Conservation (phyloP, 2,888 invertebrate genomes). For the Coleophora deauratella region DNA sequence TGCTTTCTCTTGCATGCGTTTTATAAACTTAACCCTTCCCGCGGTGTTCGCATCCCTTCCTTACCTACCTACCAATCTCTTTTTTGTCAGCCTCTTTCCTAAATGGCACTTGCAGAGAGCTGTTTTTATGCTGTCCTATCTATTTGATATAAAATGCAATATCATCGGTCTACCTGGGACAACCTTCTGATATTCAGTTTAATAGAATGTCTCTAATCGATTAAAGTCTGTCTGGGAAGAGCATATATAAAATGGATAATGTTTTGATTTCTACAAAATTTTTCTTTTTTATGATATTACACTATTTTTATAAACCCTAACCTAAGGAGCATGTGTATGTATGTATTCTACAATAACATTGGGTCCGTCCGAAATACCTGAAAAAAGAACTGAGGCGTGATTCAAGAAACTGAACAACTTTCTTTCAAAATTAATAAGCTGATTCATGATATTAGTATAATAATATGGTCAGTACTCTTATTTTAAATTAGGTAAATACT, state of each 20-base stretch:
- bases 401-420: no score
- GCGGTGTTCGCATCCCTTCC: constrained; percentile 58
- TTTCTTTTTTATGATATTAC: no score
- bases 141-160: constrained; percentile 64
- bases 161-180: constrained; percentile 66
- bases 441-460: no score
- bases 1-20: constrained; percentile 44
- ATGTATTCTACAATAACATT: no score
- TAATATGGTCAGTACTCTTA: no score
- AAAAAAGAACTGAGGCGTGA: no score
- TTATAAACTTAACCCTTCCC: constrained; percentile 59
- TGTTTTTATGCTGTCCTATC: constrained; percentile 44
- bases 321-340: no score
- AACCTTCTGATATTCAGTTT: constrained; percentile 47
- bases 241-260: constrained; percentile 7
- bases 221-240: constrained; percentile 29
- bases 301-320: no score
- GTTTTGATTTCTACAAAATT: no score
- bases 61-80: constrained; percentile 56
- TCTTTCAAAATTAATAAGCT: no score
- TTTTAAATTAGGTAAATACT: no score
- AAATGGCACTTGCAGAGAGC: constrained; percentile 71
- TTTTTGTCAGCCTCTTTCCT: constrained; percentile 62
- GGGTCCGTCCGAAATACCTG: no score
- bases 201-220: constrained; percentile 65